These are phyloP conservation scores for Menidia menidia DNA, from an alignment of 2,797 vertebrate species.

Conservation along the genomic window DNA sequence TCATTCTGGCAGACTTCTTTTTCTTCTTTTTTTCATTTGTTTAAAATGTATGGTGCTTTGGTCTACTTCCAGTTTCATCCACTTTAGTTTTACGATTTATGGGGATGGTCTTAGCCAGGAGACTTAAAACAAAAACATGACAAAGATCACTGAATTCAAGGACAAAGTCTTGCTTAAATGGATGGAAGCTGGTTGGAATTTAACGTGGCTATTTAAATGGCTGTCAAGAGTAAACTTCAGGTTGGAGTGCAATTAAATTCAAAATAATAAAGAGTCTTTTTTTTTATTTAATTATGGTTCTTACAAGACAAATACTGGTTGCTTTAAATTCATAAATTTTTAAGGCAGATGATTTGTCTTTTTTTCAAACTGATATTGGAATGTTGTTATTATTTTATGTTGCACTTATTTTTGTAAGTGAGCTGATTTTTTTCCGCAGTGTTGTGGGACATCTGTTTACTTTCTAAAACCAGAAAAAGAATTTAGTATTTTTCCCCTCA, in stretches of 20 bases:
- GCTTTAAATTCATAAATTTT: neutral
- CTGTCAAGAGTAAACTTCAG: neutral
- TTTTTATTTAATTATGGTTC: no score
- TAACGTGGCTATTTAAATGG: neutral
- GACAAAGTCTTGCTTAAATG: slow-evolving; percentile 14
- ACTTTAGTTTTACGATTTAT: slow-evolving; percentile 67
- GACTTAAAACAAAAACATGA: slow-evolving; percentile 33
- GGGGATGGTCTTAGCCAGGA: slow-evolving; percentile 3
- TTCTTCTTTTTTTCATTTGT: slow-evolving; percentile 66
- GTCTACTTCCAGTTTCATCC: slow-evolving; percentile 70
- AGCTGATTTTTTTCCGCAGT: slow-evolving; percentile 31
- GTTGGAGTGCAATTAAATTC: neutral
- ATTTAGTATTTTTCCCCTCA: slow-evolving; percentile 14
- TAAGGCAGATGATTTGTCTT: neutral
- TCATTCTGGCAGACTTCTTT: slow-evolving; percentile 42
- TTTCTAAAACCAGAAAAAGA: slow-evolving; percentile 33
- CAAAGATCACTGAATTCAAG: slow-evolving; percentile 30
- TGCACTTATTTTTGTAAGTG: slow-evolving; percentile 3
- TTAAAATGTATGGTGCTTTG: slow-evolving; percentile 63
- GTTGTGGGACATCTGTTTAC: slow-evolving; percentile 38
- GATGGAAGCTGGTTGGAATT: slow-evolving; percentile 6
- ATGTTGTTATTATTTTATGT: slow-evolving; percentile 21
- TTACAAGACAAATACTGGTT: no score
- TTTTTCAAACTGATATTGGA: slow-evolving; percentile 7
- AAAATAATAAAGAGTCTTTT: neutral